phyloP scores from a whole-genome alignment of 2,113 vertebrate species.

The Sinocyclocheilus maitianheensis region DNA sequence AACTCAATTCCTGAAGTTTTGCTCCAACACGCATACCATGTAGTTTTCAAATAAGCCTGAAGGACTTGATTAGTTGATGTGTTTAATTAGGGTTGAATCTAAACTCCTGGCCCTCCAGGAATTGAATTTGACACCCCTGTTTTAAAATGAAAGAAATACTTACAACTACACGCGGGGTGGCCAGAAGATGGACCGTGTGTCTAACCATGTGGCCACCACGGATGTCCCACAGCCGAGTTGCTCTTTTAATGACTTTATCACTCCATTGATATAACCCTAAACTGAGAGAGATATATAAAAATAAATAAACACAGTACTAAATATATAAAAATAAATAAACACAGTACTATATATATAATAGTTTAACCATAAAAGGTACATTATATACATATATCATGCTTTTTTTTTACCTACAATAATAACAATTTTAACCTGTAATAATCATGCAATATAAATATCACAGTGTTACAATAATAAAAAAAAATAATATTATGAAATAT shows the following conservation, averaged over 20 bases:
- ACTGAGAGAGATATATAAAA: slow-evolving; percentile 71
- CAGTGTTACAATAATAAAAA: background rate
- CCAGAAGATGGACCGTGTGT: slow-evolving; percentile 87
- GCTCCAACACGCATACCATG: no score
- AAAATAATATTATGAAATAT: no score
- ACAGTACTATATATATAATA: no score
- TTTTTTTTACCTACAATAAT: background rate
- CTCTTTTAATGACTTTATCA: slow-evolving; percentile 81
- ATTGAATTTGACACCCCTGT: no score
- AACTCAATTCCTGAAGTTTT: no score
- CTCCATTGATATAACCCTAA: slow-evolving; percentile 98
- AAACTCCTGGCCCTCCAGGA: no score
- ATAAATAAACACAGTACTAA: background rate
- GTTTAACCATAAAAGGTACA: no score
- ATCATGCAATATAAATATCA: background rate
- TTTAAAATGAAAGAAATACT: slow-evolving; percentile 59
- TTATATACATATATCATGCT: background rate
- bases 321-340: background rate
- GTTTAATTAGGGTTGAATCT: no score
- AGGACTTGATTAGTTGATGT: no score
- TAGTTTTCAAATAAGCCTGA: no score
- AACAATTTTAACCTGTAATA: background rate
- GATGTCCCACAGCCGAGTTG: slow-evolving; percentile 85
- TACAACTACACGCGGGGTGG: slow-evolving; percentile 91
- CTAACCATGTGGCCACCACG: slow-evolving; percentile 81